These are phyloP conservation scores for Pyrocoelia pectoralis DNA, from an alignment of 2,888 invertebrate species.

Conservation along the genomic window DNA sequence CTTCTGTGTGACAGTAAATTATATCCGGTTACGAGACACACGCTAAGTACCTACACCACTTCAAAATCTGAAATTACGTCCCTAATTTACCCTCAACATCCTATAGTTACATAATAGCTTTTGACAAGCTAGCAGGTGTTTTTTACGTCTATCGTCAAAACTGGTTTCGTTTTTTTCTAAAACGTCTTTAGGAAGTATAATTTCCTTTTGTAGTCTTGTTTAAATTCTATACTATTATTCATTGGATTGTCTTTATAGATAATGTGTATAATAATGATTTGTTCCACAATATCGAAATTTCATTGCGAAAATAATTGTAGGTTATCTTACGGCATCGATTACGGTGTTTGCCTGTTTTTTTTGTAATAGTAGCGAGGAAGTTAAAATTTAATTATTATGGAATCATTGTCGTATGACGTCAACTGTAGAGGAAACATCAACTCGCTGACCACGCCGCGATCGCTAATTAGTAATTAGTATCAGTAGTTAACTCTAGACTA, in stretches of 20 bases:
- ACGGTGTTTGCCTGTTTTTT: background rate
- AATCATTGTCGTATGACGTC: too few relatives aligned
- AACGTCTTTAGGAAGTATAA: constrained; percentile 8
- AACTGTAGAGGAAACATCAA: too few relatives aligned
- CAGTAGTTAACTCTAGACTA: too few relatives aligned
- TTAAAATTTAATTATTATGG: too few relatives aligned
- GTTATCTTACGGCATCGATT: background rate
- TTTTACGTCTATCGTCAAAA: background rate
- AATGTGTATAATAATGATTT: constrained; percentile 6
- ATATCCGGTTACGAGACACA: constrained; percentile 3
- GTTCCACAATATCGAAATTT: background rate
- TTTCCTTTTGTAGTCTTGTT: background rate
- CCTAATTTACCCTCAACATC: constrained; percentile 8
- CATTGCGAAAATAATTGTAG: constrained; percentile 6
- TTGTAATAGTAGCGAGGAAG: too few relatives aligned
- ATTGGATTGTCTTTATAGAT: background rate
- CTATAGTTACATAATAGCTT: constrained; percentile 1
- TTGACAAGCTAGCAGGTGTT: constrained; percentile 1
- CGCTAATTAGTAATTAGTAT: too few relatives aligned
- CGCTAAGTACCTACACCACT: background rate
- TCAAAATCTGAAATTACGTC: background rate
- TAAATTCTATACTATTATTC: constrained; percentile 5
- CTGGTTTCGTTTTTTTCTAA: background rate
- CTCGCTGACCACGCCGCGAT: too few relatives aligned
- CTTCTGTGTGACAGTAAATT: background rate